Evolutionary conservation across 2,888 invertebrate species (phyloP), one percentile per base, ranked within the genome.

Genomic region (Gisinianus flammeolus): DNA sequence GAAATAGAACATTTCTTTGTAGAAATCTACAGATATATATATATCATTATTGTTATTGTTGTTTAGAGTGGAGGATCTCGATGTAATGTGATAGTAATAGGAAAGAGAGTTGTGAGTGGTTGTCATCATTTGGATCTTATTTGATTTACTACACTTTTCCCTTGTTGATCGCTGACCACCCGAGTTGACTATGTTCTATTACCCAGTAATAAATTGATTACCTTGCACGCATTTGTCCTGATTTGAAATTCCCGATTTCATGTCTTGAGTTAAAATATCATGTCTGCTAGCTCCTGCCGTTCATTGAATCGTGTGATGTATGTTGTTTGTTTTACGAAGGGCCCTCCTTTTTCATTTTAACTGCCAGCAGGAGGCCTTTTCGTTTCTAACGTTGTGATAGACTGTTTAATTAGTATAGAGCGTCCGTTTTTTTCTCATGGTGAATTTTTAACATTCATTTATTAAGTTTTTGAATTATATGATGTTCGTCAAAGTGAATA

Each of bases 151-250:
- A 44, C 26, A 44, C 22, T 19, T n/a, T 28, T 35, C 22, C 44
- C 22, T 12, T 44, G 44, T 68, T 68, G 68, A 68, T 10, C 30
- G 22, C n/a, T 71, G 71, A 71, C 71, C 71, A 71, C 71, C 71
- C 58, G 12, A 58, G 69, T 26, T 31, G 31, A 44, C 44, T n/a
- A 4, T 35, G 16, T 26, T 16, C 68, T 24, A 69, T 71, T 58
- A 71, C 22, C 58, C 56, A 24, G 31, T 56, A 56, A 71, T 71
- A 71, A 71, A 71, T 71, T 71, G 56, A 71, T 58, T 71, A 71
- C 30, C 30, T 22, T 30, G 30, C 30, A 56, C 71, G 56, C 44
- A 69, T 44, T 44, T 69, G 69, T 44, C n/a, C 69, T 44, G 69
- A 69, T 69, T 22, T 44, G n/a, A 69, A 69, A 44, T 44, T 16